A percentile compares a stretch with the other conserved stretches of the same genome.
Conservation (phyloP, 2,888 invertebrate species). For the Icerya purchasi region DNA sequence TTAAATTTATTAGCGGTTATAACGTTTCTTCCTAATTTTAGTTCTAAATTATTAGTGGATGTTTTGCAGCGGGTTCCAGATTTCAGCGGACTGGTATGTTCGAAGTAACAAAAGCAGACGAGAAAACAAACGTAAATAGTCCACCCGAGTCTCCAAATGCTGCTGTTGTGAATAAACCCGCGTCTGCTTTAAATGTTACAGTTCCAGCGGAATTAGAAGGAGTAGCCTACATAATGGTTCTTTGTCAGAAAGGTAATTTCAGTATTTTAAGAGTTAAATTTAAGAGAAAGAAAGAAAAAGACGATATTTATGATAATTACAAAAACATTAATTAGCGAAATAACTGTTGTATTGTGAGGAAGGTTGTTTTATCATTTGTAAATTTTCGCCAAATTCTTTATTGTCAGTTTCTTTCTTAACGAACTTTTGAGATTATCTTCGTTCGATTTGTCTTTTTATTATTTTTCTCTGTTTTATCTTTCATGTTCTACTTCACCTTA, state of each 20-base stretch:
- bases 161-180: slow-evolving; percentile 34
- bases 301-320: too few species aligned
- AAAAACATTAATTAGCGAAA: too few species aligned
- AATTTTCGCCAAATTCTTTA: background rate
- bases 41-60: too few species aligned
- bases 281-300: too few species aligned
- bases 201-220: slow-evolving; percentile 89
- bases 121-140: slow-evolving; percentile 25
- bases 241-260: slow-evolving; percentile 63
- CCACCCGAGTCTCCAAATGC: slow-evolving; percentile 31
- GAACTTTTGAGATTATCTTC: background rate
- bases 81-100: slow-evolving; percentile 84
- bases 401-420: slow-evolving; percentile 1
- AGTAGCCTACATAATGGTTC: slow-evolving; percentile 84
- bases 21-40: too few species aligned
- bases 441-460: background rate
- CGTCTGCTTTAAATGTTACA: slow-evolving; percentile 66
- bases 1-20: background rate
- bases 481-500: too few species aligned
- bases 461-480: too few species aligned
- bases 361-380: background rate
- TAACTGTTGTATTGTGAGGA: background rate
- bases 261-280: background rate
- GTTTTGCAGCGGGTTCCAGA: slow-evolving; percentile 58
- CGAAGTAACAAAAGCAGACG: slow-evolving; percentile 86